Evolutionary conservation across 2,888 invertebrate species (phyloP), one percentile per base, ranked within the genome.

Genomic region (Hecatera dysodea): DNA sequence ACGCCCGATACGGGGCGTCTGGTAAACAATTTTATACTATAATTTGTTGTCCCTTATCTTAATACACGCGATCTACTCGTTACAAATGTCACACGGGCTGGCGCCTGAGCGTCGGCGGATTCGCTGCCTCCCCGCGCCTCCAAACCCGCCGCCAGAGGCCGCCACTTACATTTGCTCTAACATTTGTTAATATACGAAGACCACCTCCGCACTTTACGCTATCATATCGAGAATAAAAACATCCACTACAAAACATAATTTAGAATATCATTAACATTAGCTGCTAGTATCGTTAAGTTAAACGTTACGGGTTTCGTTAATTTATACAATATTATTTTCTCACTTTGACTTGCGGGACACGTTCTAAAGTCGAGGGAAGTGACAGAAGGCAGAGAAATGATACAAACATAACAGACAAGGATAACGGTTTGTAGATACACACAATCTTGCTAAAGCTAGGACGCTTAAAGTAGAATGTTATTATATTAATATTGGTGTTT

Each of bases 11-110:
- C 81, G 89, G 90, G 91, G 91, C 93, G 93, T 88, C 89, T 94
- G 92, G 93, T 95, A 94, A 95, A 94, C 95, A 95, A 95, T 93
- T 95, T 93, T 93, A 95, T 93, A 93, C 94, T 95, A 95, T 93
- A 92, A 93, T 94, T 95, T 94, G 94, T 95, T 94, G 91, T 94
- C 88, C 87, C 93, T 94, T 93, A 94, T 82, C 82, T 87, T 90
- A 90, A 87, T 87, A 90, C 90, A 91, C 92, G 91, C 92, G 89
- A 90, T 89, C 94, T 94, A 94, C 90, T 88, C 86, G 86, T 88
- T 90, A 90, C 84, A 89, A 91, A 90, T 82, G 87, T 82, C 83
- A 91, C 90, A 86, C 78, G 86, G 85, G 87, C 86, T 82, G 70
- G 78, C 81, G 78, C 87, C 83, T 24, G 67, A 86, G 81, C 84